A percentile compares a stretch with the other conserved stretches of the same genome.
Evolutionary conservation across 1,140 invertebrate species (phyloP).

Genomic region (Battus philenor): DNA sequence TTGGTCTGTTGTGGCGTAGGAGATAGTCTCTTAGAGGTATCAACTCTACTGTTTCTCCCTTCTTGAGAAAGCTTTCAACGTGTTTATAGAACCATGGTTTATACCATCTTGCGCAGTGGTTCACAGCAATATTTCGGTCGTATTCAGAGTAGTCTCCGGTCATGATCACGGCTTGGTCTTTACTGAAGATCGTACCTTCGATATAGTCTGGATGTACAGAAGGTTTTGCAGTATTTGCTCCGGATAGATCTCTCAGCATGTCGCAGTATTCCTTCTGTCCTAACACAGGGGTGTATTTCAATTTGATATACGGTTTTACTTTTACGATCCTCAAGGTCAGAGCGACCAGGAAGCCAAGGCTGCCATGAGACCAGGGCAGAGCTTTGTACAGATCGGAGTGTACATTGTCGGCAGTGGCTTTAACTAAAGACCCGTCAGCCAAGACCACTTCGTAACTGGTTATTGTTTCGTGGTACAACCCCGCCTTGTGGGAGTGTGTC

Average conservation of each 20-base stretch:
- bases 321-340: slow-evolving; percentile 87
- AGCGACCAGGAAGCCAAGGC: slow-evolving; percentile 87
- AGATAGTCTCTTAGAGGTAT: slow-evolving; percentile 89
- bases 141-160: slow-evolving; percentile 77
- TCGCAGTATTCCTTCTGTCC: slow-evolving; percentile 81
- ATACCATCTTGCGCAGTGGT: slow-evolving; percentile 85
- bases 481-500: slow-evolving; percentile 86
- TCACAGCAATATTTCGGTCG: slow-evolving; percentile 72
- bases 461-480: slow-evolving; percentile 89
- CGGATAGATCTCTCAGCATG: slow-evolving; percentile 73
- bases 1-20: slow-evolving; percentile 85
- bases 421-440: slow-evolving; percentile 83
- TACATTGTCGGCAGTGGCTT: slow-evolving; percentile 82
- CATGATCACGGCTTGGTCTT: slow-evolving; percentile 86
- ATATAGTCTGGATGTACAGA: slow-evolving; percentile 86
- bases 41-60: slow-evolving; percentile 78
- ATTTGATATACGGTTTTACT: slow-evolving; percentile 79
- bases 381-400: slow-evolving; percentile 85
- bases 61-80: slow-evolving; percentile 77
- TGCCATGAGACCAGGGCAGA: slow-evolving; percentile 90
- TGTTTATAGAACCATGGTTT: slow-evolving; percentile 93
- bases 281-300: slow-evolving; percentile 83
- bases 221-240: slow-evolving; percentile 70
- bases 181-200: slow-evolving; percentile 83
- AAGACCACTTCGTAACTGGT: slow-evolving; percentile 85